phyloP scores from a whole-genome alignment of 2,113 vertebrate species.

The Eublepharis macularius region DNA sequence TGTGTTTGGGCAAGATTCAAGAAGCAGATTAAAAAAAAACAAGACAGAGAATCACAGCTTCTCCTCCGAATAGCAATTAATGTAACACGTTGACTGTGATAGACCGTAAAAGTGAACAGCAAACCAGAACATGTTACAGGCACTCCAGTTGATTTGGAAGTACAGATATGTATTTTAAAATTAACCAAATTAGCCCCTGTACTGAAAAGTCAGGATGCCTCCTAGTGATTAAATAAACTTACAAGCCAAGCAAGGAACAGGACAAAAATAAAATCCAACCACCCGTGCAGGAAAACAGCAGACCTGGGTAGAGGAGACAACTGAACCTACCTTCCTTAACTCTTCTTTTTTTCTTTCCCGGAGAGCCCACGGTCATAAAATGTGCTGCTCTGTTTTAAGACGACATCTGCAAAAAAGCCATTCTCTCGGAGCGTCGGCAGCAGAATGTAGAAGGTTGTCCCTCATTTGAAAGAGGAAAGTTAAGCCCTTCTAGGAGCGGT shows the following conservation, averaged over 20 bases:
- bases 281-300: background rate
- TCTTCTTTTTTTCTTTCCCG: constrained; percentile 31
- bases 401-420: constrained; percentile 38
- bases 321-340: constrained; percentile 64
- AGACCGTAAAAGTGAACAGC: constrained; percentile 12
- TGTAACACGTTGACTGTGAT: background rate
- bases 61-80: constrained; percentile 38
- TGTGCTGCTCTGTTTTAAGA: constrained; percentile 45
- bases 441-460: constrained; percentile 77
- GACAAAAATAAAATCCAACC: fast-evolving
- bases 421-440: constrained; percentile 67
- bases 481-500: constrained; percentile 87
- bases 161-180: background rate
- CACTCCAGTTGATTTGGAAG: fast-evolving
- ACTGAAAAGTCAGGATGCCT: constrained; percentile 23
- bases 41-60: constrained; percentile 7
- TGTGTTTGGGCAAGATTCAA: background rate
- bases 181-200: background rate
- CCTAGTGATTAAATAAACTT: constrained; percentile 15
- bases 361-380: constrained; percentile 34
- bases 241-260: background rate
- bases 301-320: background rate
- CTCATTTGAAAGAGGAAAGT: constrained; percentile 88
- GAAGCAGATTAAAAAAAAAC: background rate
- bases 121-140: background rate